A percentile compares a stretch with the other conserved stretches of the same genome.
Conservation (phyloP, 64 coral and sea anemone genomes). For the Montipora cactus region DNA sequence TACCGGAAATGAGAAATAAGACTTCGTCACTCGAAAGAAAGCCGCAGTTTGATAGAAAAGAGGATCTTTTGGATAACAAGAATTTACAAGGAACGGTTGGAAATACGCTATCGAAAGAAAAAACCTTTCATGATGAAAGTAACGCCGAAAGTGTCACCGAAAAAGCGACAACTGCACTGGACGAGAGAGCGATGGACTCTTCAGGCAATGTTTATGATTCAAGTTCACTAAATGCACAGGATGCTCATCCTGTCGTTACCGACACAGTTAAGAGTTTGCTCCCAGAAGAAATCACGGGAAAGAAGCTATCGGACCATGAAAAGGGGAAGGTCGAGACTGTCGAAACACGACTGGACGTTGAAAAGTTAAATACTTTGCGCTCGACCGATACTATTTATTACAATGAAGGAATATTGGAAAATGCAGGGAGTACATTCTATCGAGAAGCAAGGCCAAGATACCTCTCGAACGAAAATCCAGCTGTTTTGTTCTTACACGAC, state of each 20-base stretch:
- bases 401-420: constrained; percentile 43
- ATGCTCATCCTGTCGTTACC: not conserved
- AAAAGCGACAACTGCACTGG: not conserved
- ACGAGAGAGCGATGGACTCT: not conserved
- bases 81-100: not conserved
- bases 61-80: not conserved
- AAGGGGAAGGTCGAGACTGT: not conserved
- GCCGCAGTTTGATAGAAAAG: too few species aligned
- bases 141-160: not conserved
- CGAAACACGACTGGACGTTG: not conserved
- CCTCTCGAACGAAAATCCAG: not conserved
- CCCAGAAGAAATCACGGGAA: not conserved
- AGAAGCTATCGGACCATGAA: not conserved
- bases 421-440: constrained; percentile 69
- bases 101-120: too few species aligned
- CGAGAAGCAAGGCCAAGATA: constrained; percentile 58
- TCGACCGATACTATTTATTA: constrained; percentile 39
- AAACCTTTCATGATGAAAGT: not conserved
- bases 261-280: not conserved
- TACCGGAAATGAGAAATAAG: not conserved
- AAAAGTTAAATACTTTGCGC: not conserved
- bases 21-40: not conserved
- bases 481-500: constrained; percentile 77
- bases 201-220: not conserved
- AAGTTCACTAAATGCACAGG: not conserved